phyloP scores from a whole-genome alignment of 2,888 invertebrate genomes.

The Netelia melanura region DNA sequence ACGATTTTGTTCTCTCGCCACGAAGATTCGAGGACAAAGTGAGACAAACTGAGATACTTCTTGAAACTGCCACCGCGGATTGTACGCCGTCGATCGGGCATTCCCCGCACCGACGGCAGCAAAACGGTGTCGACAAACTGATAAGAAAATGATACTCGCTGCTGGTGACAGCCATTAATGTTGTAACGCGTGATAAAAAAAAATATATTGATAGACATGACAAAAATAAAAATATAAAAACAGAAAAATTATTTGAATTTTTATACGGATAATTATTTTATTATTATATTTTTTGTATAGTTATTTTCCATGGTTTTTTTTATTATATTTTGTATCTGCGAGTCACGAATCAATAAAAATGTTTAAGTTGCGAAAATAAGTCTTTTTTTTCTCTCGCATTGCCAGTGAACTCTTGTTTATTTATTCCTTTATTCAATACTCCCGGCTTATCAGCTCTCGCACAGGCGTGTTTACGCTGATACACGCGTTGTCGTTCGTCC shows the following conservation, averaged over 20 bases:
- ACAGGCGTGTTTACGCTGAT: slow-evolving; percentile 63
- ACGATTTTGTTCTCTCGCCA: slow-evolving; percentile 52
- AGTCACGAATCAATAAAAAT: slow-evolving; percentile 59
- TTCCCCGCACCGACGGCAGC: slow-evolving; percentile 66
- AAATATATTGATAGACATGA: background rate
- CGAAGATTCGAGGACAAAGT: slow-evolving; percentile 61
- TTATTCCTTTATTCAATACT: slow-evolving; percentile 72
- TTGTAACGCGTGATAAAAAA: slow-evolving; percentile 25
- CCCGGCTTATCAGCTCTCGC: slow-evolving; percentile 71
- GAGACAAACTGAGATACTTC: slow-evolving; percentile 52
- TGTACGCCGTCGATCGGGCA: slow-evolving; percentile 58
- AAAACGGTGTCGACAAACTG: slow-evolving; percentile 79
- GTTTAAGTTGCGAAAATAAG: slow-evolving; percentile 46
- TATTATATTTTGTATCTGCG: background rate
- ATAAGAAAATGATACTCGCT: slow-evolving; percentile 75
- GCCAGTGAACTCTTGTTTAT: slow-evolving; percentile 71
- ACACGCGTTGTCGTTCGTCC: slow-evolving; percentile 65
- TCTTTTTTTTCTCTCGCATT: slow-evolving; percentile 35
- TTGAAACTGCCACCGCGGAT: slow-evolving; percentile 59
- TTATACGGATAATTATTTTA: no score
- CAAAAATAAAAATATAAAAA: slow-evolving; percentile 5
- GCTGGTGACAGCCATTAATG: slow-evolving; percentile 45
- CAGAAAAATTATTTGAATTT: background rate
- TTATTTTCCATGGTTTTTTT: slow-evolving; percentile 6
- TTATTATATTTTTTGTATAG: no score